Conservation (phyloP, 2,888 invertebrate genomes). For the Eupithecia pulchellata region DNA sequence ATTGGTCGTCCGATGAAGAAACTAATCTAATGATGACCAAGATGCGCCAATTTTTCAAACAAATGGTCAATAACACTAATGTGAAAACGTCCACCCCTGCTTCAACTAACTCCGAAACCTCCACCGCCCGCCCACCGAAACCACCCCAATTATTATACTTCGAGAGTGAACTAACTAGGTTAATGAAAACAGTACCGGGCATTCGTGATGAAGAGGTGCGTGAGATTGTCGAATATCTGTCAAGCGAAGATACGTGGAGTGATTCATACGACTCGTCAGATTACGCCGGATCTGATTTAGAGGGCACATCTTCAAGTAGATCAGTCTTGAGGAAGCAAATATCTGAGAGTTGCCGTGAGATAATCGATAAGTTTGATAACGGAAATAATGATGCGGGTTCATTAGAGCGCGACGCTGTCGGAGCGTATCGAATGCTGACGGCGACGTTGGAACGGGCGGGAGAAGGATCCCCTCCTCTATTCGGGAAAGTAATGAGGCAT, state of each 20-base stretch:
- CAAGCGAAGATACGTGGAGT: conserved; percentile 97
- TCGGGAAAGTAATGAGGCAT: conserved; percentile 96
- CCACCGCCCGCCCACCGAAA: conserved; percentile 86
- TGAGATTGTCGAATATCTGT: conserved; percentile 96
- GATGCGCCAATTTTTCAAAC: conserved; percentile 96
- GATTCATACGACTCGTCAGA: conserved; percentile 97
- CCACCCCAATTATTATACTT: conserved; percentile 95
- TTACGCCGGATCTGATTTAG: conserved; percentile 95
- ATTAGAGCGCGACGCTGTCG: conserved; percentile 90
- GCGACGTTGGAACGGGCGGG: conserved; percentile 92
- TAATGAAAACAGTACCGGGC: conserved; percentile 97
- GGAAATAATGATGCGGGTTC: conserved; percentile 85
- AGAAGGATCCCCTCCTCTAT: conserved; percentile 91
- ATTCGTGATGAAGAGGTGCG: conserved; percentile 95
- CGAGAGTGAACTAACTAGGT: conserved; percentile 93
- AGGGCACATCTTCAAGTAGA: conserved; percentile 87
- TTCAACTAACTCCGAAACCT: conserved; percentile 85
- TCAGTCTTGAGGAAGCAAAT: conserved; percentile 93
- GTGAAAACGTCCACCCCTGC: conserved; percentile 84
- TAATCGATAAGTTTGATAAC: conserved; percentile 94
- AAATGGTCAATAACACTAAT: conserved; percentile 90
- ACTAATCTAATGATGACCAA: conserved; percentile 98
- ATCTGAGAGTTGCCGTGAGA: conserved; percentile 94
- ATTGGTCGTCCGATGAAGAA: conserved; percentile 97
- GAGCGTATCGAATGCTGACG: conserved; percentile 94